Percentiles rank a stretch among this genome's conserved stretches.
Conservation (phyloP, 2,113 vertebrate genomes). For the Petromus typicus region DNA sequence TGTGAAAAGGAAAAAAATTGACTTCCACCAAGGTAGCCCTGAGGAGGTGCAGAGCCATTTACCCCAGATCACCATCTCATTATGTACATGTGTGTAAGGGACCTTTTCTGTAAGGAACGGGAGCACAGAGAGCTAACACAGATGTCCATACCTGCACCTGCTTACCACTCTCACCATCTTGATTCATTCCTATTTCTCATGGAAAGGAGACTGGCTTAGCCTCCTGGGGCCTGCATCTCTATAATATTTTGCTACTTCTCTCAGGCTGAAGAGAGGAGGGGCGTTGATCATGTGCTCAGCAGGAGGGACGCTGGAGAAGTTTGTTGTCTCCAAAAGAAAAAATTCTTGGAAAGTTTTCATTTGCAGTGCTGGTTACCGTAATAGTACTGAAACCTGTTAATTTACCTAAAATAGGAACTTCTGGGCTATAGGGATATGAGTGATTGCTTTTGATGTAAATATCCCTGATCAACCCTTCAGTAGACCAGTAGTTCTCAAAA, state of each 20-base stretch:
- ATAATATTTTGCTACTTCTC: not conserved
- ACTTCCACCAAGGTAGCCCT: not conserved
- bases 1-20: not conserved
- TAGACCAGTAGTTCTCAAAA: slow-evolving; percentile 26
- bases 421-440: not conserved
- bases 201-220: not conserved
- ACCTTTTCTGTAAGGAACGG: not conserved
- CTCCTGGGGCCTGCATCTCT: not conserved
- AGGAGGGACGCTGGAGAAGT: not conserved
- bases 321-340: not conserved
- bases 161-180: not conserved
- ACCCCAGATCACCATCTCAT: not conserved
- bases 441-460: not conserved
- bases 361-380: not conserved
- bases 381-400: slow-evolving; percentile 21
- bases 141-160: not conserved
- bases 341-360: not conserved
- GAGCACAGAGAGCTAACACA: not conserved
- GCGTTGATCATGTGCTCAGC: not conserved
- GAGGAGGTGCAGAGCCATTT: not conserved
- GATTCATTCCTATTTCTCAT: not conserved
- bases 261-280: not conserved
- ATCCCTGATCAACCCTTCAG: not conserved
- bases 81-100: not conserved
- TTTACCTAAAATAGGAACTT: slow-evolving; percentile 29